Evolutionary conservation across 2,113 vertebrate species (phyloP).

Genomic region (Chaenogobius annularis): DNA sequence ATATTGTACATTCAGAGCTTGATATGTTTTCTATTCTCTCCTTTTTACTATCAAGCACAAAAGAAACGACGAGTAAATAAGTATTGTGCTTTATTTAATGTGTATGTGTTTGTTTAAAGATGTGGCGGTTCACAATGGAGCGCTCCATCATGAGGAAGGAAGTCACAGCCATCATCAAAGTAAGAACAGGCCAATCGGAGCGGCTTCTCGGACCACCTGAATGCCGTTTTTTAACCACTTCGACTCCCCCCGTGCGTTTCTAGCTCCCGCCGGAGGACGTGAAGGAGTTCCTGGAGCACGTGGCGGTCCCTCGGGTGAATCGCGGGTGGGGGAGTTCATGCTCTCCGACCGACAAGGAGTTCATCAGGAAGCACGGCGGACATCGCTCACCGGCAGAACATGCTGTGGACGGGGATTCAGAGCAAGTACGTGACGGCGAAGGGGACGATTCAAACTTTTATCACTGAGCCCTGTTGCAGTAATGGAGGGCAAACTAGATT

Average conservation of each 20-base stretch:
- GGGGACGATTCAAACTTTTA: no score
- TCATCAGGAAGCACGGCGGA: constrained; percentile 95
- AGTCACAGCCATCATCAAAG: constrained; percentile 87
- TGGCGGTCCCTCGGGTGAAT: constrained; percentile 88
- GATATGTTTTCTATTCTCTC: no score
- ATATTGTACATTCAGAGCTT: no score
- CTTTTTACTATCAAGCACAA: no score
- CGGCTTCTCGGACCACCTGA: neutral
- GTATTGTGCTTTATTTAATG: neutral
- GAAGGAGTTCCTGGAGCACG: constrained; percentile 96
- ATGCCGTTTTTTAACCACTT: neutral
- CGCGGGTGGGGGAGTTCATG: constrained; percentile 97
- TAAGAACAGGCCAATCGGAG: constrained; percentile 57
- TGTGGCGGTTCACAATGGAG: constrained; percentile 96
- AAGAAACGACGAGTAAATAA: no score
- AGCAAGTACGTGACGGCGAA: constrained; percentile 83
- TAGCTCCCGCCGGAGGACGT: constrained; percentile 97
- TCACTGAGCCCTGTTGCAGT: no score
- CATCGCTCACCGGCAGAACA: constrained; percentile 92
- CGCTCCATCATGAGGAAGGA: constrained; percentile 94
- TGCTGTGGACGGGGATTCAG: constrained; percentile 98
- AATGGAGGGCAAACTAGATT: no score
- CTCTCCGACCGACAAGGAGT: constrained; percentile 87
- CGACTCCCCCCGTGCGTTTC: neutral
- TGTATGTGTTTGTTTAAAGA: constrained; percentile 67